Evolutionary conservation across 2,113 vertebrate species (phyloP).

Genomic region (Nothobranchius kuhntae): DNA sequence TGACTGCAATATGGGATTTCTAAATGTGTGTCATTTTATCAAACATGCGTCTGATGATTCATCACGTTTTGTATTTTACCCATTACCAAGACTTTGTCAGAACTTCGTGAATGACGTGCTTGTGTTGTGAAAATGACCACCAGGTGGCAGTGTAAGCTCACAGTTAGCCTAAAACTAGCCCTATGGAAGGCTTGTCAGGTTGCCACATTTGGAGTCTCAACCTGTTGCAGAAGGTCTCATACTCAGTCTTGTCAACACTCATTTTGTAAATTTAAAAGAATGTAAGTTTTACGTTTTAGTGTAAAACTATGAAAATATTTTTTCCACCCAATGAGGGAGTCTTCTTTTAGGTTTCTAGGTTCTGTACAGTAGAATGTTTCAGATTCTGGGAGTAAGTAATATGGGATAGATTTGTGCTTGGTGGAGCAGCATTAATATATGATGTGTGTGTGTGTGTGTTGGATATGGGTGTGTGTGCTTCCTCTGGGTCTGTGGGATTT

Average conservation of each 20-base stretch:
- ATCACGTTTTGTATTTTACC: no score
- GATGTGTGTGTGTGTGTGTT: conserved; percentile 74
- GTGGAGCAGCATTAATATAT: conserved; percentile 74
- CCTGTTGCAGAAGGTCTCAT: conserved; percentile 54
- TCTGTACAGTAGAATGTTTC: conserved; percentile 57
- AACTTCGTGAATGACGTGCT: no score
- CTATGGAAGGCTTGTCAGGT: conserved; percentile 23
- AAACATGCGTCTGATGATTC: background rate
- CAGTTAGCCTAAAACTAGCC: background rate
- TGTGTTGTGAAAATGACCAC: conserved; percentile 31
- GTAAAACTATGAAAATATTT: no score
- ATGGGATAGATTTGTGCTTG: conserved; percentile 66
- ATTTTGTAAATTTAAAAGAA: no score
- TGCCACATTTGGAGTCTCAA: conserved; percentile 56
- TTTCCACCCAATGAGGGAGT: background rate
- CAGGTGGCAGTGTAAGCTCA: conserved; percentile 58
- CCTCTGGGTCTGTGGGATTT: conserved; percentile 84
- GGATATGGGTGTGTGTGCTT: conserved; percentile 81
- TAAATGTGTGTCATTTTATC: no score
- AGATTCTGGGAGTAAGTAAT: conserved; percentile 69
- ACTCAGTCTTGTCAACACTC: no score
- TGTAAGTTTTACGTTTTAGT: no score
- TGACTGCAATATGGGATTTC: no score
- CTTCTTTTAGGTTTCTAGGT: conserved; percentile 41
- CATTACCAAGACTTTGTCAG: no score